Evolutionary conservation across 2,113 vertebrate genomes (phyloP).

Genomic region (Syrrhaptes paradoxus): DNA sequence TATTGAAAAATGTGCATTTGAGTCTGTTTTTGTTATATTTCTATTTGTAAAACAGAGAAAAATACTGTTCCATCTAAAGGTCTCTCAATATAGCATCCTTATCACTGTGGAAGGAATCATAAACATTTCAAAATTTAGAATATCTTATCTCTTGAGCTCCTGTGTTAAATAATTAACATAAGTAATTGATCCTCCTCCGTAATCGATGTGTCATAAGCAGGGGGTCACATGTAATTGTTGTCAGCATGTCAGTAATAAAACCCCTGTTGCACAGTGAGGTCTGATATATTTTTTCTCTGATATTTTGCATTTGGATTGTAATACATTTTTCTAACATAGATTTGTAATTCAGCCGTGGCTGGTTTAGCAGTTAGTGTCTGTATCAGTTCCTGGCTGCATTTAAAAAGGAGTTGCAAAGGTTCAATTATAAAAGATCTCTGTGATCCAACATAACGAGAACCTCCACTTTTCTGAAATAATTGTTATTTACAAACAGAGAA

Average conservation of each 20-base stretch:
- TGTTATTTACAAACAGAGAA: not conserved
- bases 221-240: not conserved
- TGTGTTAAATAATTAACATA: not conserved
- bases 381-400: not conserved
- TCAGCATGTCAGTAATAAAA: not conserved
- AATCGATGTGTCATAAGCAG: not conserved
- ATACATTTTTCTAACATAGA: not conserved
- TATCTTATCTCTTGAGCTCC: not conserved
- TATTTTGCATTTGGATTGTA: not conserved
- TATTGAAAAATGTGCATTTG: not conserved
- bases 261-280: not conserved
- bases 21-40: not conserved
- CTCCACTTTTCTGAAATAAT: not conserved
- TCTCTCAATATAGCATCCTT: not conserved
- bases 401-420: not conserved
- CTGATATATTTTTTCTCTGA: not conserved
- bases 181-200: not conserved
- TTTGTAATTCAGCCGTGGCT: not conserved
- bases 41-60: not conserved
- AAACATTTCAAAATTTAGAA: not conserved
- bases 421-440: not conserved
- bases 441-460: not conserved
- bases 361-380: not conserved
- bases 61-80: not conserved
- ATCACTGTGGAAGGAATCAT: not conserved